A percentile compares a stretch with the other conserved stretches of the same genome.
These are phyloP conservation scores for Tamandua tetradactyla DNA, from an alignment of 2,797 vertebrate genomes.

Conservation along the genomic window DNA sequence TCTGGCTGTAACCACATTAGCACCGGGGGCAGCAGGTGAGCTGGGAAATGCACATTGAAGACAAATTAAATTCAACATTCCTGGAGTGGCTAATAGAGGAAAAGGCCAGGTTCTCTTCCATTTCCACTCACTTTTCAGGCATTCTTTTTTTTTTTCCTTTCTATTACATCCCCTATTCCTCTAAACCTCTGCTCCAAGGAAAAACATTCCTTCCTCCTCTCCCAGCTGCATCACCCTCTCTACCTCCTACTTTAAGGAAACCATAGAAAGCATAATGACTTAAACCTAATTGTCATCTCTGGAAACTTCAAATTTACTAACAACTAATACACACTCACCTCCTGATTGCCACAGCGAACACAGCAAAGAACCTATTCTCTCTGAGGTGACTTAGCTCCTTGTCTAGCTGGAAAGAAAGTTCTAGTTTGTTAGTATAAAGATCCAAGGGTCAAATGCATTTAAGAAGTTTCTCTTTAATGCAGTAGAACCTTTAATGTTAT, in stretches of 20 bases:
- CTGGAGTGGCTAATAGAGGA: neutral
- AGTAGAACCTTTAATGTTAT: neutral
- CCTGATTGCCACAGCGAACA: neutral
- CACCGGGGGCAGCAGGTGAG: conserved; percentile 39
- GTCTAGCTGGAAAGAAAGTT: neutral
- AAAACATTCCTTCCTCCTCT: neutral
- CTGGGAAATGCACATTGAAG: conserved; percentile 25
- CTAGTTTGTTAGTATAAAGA: neutral
- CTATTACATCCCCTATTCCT: neutral
- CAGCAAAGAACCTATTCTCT: neutral
- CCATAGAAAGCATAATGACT: neutral
- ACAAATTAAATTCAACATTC: conserved; percentile 37
- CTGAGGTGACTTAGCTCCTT: neutral
- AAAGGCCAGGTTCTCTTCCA: neutral
- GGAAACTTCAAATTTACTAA: neutral
- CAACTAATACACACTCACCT: neutral
- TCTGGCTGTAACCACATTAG: conserved; percentile 53
- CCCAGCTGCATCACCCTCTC: too few relatives aligned
- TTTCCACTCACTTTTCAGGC: neutral
- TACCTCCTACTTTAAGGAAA: neutral
- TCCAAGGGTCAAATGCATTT: neutral
- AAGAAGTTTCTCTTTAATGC: neutral
- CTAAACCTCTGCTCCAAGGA: neutral
- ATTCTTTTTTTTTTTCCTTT: neutral
- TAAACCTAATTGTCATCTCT: neutral